A percentile compares a stretch with the other conserved stretches of the same genome.
These are phyloP conservation scores for Eurosta solidaginis DNA, from an alignment of 1,140 invertebrate genomes.

Conservation along the genomic window DNA sequence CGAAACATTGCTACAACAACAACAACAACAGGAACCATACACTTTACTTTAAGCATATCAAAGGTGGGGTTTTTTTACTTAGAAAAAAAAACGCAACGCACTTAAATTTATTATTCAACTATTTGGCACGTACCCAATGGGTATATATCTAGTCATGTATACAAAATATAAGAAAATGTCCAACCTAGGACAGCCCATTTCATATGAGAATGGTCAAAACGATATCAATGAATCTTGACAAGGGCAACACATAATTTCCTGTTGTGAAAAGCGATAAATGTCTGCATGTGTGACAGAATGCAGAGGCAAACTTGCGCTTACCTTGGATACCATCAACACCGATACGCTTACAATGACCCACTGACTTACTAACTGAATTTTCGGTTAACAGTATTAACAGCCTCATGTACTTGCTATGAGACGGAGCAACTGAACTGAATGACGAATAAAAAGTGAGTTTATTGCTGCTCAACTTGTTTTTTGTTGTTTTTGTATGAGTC, in stretches of 20 bases:
- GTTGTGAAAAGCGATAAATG: neutral
- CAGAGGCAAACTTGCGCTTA: neutral
- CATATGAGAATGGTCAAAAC: neutral
- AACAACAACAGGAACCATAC: too few species aligned
- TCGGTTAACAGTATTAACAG: conserved; percentile 17
- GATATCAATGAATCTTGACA: neutral
- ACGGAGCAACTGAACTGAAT: neutral
- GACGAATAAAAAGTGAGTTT: neutral
- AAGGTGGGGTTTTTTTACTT: too few species aligned
- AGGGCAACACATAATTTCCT: neutral
- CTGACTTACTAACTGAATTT: conserved; percentile 31
- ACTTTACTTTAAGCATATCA: too few species aligned
- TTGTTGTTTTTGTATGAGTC: neutral
- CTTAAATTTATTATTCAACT: too few species aligned
- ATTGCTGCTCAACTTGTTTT: neutral
- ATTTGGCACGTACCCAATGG: too few species aligned
- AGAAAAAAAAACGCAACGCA: too few species aligned
- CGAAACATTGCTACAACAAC: too few species aligned
- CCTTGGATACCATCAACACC: neutral
- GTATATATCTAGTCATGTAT: too few species aligned
- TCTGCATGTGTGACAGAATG: too few species aligned
- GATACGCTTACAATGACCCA: conserved; percentile 20
- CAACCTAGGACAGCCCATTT: neutral
- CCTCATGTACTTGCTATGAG: neutral
- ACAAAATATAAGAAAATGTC: too few species aligned